Evolutionary conservation across 2,888 invertebrate genomes (phyloP).

Genomic region (Tetrapedia diversipes): DNA sequence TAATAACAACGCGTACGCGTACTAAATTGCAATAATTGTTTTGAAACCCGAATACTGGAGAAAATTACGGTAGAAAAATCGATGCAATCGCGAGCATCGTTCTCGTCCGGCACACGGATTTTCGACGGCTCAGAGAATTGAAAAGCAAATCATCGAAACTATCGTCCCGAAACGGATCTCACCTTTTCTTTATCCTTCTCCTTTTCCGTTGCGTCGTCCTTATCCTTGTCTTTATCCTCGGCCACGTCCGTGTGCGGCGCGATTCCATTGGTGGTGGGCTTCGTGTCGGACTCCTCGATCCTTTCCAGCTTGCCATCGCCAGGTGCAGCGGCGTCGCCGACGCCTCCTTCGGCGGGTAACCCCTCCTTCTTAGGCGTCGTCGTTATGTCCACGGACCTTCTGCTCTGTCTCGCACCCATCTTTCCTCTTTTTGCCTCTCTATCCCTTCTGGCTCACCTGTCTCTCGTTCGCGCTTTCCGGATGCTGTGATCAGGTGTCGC

Average conservation of each 20-base stretch:
- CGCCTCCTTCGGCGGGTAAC: constrained; percentile 80
- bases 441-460: constrained; percentile 49
- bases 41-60: too few species aligned
- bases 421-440: constrained; percentile 74
- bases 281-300: constrained; percentile 90
- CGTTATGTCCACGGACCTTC: constrained; percentile 93
- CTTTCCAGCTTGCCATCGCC: constrained; percentile 87
- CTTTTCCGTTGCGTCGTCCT: constrained; percentile 87
- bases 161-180: neutral
- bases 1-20: too few species aligned
- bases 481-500: constrained; percentile 52
- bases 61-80: too few species aligned
- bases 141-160: neutral
- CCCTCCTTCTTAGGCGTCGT: constrained; percentile 87
- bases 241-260: constrained; percentile 86
- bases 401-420: constrained; percentile 95
- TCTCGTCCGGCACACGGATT: too few species aligned
- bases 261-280: constrained; percentile 90
- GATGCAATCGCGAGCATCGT: too few species aligned
- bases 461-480: constrained; percentile 36
- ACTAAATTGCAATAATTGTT: too few species aligned
- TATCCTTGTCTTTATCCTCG: constrained; percentile 88
- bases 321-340: constrained; percentile 83
- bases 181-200: constrained; percentile 86
- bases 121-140: neutral